Evolutionary conservation across 2,113 vertebrate species (phyloP).

Genomic region (Rutilus rutilus): DNA sequence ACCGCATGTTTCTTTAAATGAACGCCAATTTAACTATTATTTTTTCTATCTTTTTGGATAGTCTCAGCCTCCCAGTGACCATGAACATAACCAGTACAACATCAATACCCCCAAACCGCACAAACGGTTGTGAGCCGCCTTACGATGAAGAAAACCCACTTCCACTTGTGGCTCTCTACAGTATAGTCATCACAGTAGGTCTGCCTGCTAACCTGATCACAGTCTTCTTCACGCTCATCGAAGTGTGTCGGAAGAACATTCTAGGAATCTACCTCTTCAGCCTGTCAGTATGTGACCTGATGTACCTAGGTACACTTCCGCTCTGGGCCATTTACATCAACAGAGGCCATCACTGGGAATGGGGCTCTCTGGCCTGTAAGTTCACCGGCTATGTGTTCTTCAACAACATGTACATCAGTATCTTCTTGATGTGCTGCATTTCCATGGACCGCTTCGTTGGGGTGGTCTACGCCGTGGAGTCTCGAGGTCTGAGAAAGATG

Average conservation of each 20-base stretch:
- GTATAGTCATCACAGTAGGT: slow-evolving; percentile 73
- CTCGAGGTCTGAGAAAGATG: slow-evolving; percentile 68
- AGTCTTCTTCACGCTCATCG: slow-evolving; percentile 70
- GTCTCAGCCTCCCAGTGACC: slow-evolving; percentile 23
- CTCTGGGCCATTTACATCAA: slow-evolving; percentile 82
- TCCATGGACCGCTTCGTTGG: slow-evolving; percentile 86
- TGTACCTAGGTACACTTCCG: slow-evolving; percentile 84
- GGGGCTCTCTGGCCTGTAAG: slow-evolving; percentile 77
- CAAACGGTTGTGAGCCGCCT: slow-evolving; percentile 51
- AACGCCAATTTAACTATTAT: neutral
- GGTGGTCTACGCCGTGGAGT: slow-evolving; percentile 76
- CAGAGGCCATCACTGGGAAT: slow-evolving; percentile 73
- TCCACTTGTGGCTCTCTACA: slow-evolving; percentile 78
- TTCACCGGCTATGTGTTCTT: slow-evolving; percentile 87
- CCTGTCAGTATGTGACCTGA: slow-evolving; percentile 85
- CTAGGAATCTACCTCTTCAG: slow-evolving; percentile 84
- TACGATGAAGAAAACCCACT: slow-evolving; percentile 60
- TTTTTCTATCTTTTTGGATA: neutral
- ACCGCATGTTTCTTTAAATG: neutral
- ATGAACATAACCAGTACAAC: neutral
- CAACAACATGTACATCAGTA: slow-evolving; percentile 94
- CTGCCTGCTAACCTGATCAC: slow-evolving; percentile 85
- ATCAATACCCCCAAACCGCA: neutral
- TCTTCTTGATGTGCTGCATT: slow-evolving; percentile 86
- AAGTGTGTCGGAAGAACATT: slow-evolving; percentile 76